A percentile compares a stretch with the other conserved stretches of the same genome.
These are phyloP conservation scores for Ctenomys sociabilis DNA, from an alignment of 2,113 vertebrate genomes.

Conservation along the genomic window DNA sequence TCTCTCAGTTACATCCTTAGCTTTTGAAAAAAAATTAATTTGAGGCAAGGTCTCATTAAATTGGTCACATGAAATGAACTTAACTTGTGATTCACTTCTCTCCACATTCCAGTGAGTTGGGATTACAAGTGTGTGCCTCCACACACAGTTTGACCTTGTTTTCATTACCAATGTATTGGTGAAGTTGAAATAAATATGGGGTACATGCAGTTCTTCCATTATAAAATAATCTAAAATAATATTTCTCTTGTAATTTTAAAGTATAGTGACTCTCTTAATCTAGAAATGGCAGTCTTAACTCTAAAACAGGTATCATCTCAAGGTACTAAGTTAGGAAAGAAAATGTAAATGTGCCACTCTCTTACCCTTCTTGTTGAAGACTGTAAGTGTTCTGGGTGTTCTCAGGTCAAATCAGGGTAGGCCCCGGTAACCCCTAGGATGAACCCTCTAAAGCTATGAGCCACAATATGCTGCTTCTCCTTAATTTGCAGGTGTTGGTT, in stretches of 20 bases:
- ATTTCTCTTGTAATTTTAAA: neutral
- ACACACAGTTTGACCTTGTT: neutral
- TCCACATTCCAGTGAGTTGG: neutral
- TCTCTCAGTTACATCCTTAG: neutral
- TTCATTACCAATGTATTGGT: slow-evolving; percentile 23
- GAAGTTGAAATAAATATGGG: neutral
- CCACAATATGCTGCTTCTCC: neutral
- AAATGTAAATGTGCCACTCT: neutral
- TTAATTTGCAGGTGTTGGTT: neutral
- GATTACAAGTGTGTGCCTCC: neutral
- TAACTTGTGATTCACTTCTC: neutral
- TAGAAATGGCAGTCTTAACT: slow-evolving; percentile 5
- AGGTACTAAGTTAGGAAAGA: neutral
- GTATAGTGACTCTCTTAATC: neutral
- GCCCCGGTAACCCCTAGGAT: neutral
- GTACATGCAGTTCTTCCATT: neutral
- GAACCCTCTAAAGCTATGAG: neutral
- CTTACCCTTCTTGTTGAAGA: neutral
- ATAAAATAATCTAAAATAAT: neutral
- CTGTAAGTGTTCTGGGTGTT: neutral
- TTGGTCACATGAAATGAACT: neutral
- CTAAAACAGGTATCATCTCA: neutral
- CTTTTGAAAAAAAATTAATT: neutral
- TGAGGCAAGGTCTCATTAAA: neutral
- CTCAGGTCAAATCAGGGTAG: neutral